These are phyloP conservation scores for Tiaroga cobitis DNA, from an alignment of 2,797 vertebrate genomes.

Conservation along the genomic window DNA sequence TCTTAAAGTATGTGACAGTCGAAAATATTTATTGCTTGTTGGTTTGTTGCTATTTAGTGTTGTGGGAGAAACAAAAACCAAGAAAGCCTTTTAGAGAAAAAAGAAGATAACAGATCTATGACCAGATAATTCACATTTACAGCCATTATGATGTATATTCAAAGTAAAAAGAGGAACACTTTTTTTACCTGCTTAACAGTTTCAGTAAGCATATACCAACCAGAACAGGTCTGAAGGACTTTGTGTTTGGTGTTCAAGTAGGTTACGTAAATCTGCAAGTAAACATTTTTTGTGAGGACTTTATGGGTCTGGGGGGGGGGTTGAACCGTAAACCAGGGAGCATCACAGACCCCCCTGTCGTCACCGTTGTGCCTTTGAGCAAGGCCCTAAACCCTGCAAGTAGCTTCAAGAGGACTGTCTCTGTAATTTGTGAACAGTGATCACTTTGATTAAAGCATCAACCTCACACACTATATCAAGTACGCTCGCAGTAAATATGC, in stretches of 20 bases:
- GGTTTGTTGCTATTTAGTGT: background rate
- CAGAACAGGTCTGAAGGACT: constrained; percentile 3
- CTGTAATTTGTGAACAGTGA: constrained; percentile 30
- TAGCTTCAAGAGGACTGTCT: constrained; percentile 11
- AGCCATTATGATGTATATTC: background rate
- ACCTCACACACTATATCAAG: constrained; percentile 31
- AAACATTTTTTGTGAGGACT: constrained; percentile 2
- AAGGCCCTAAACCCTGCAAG: background rate
- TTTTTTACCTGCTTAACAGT: background rate
- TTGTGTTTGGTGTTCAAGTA: background rate
- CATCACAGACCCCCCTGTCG: constrained; percentile 20
- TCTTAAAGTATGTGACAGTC: background rate
- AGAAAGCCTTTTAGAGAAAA: background rate
- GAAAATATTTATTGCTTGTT: background rate
- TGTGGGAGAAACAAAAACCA: background rate
- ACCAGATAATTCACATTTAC: background rate
- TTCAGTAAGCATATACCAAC: background rate
- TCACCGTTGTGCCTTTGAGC: constrained; percentile 11
- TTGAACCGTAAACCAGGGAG: constrained; percentile 15
- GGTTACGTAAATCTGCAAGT: background rate
- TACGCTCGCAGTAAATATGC: background rate
- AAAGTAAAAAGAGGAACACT: background rate
- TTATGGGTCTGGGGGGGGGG: background rate
- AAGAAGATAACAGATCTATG: background rate
- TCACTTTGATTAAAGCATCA: constrained; percentile 21